Evolutionary conservation across 2,797 vertebrate genomes (phyloP).

Genomic region (Cygnus olor): DNA sequence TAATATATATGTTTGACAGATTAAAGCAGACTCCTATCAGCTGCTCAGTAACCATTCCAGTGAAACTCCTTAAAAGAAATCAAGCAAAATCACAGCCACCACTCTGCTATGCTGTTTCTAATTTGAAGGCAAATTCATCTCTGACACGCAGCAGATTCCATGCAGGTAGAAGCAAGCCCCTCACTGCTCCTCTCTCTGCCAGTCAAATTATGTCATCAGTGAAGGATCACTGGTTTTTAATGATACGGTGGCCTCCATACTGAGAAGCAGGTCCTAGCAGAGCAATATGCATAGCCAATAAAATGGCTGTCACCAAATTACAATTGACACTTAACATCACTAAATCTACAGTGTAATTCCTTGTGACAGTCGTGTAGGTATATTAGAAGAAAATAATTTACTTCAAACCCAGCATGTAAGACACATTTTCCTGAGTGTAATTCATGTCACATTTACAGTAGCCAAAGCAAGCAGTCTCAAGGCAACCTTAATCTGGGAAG

Average conservation of each 20-base stretch:
- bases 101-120: slow-evolving; percentile 92
- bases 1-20: slow-evolving; percentile 78
- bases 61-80: slow-evolving; percentile 84
- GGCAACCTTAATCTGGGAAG: slow-evolving; percentile 79
- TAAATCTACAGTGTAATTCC: slow-evolving; percentile 89
- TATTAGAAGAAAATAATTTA: slow-evolving; percentile 93
- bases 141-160: slow-evolving; percentile 86
- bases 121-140: slow-evolving; percentile 94
- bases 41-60: slow-evolving; percentile 77
- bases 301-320: slow-evolving; percentile 95
- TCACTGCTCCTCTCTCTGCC: slow-evolving; percentile 84
- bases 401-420: slow-evolving; percentile 81
- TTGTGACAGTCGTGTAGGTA: slow-evolving; percentile 93
- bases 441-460: slow-evolving; percentile 83
- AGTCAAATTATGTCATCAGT: slow-evolving; percentile 93
- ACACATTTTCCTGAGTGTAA: slow-evolving; percentile 80
- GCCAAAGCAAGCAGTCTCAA: slow-evolving; percentile 79
- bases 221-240: slow-evolving; percentile 92
- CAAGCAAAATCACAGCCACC: slow-evolving; percentile 90
- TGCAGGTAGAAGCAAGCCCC: slow-evolving; percentile 82
- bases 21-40: slow-evolving; percentile 78
- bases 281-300: slow-evolving; percentile 90
- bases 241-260: slow-evolving; percentile 85
- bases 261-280: slow-evolving; percentile 81
- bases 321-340: slow-evolving; percentile 89